phyloP scores from a whole-genome alignment of 2,888 invertebrate species.

The Torymus aiolomorphi region DNA sequence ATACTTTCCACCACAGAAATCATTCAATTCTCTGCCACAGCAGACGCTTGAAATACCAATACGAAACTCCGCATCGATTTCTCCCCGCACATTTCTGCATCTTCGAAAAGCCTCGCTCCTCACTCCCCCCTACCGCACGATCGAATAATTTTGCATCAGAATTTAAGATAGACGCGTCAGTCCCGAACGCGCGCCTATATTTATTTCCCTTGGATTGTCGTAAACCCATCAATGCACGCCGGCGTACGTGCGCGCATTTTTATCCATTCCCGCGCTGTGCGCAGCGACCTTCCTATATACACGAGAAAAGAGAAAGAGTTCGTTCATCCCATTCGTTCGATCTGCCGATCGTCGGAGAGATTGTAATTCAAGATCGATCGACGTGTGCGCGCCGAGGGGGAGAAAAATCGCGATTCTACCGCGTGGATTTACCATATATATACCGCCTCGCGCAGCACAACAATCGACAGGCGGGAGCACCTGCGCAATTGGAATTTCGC shows the following conservation, averaged over 20 bases:
- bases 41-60: no score
- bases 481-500: slow-evolving; percentile 60
- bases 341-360: slow-evolving; percentile 42
- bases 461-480: slow-evolving; percentile 51
- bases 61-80: no score
- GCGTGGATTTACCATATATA: slow-evolving; percentile 35
- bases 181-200: not conserved
- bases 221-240: slow-evolving; percentile 38
- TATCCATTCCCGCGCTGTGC: not conserved
- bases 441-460: slow-evolving; percentile 6
- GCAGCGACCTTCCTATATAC: slow-evolving; percentile 27
- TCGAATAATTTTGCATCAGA: slow-evolving; percentile 4
- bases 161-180: not conserved
- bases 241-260: slow-evolving; percentile 21
- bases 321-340: slow-evolving; percentile 37
- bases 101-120: no score
- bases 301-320: slow-evolving; percentile 18
- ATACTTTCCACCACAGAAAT: no score
- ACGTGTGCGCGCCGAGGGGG: slow-evolving; percentile 13
- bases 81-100: no score
- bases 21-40: no score
- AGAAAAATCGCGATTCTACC: slow-evolving; percentile 49
- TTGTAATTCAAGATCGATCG: slow-evolving; percentile 55
- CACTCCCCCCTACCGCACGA: not conserved
- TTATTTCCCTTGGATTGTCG: slow-evolving; percentile 11